phyloP scores from a whole-genome alignment of 1,140 invertebrate species.

The Hermatobates lingyangjiaoensis region DNA sequence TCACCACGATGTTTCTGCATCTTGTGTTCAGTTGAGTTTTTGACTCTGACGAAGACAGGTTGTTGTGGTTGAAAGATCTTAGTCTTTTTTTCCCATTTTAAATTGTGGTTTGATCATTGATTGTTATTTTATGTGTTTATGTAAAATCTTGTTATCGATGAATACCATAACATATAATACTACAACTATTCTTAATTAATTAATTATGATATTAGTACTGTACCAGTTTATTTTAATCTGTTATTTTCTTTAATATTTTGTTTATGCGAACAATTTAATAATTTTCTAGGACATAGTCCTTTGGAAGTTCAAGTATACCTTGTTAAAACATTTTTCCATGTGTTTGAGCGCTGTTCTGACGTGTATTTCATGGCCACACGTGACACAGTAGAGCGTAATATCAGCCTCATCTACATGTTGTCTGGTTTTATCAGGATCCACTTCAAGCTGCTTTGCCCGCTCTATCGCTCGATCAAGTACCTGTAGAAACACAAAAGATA shows the following conservation, averaged over 20 bases:
- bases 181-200: no score
- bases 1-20: no score
- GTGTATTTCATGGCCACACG: constrained; percentile 86
- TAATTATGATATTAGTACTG: neutral
- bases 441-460: constrained; percentile 37
- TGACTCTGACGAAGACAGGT: no score
- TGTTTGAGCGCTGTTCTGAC: constrained; percentile 75
- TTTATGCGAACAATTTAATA: neutral
- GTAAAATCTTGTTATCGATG: no score
- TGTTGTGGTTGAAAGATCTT: no score
- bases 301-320: constrained; percentile 31
- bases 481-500: constrained; percentile 15
- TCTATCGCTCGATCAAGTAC: constrained; percentile 55
- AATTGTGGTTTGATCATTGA: no score
- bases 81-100: no score
- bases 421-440: constrained; percentile 38
- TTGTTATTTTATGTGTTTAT: no score
- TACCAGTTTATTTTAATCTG: neutral
- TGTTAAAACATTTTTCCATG: constrained; percentile 90
- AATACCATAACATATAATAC: no score
- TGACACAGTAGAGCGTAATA: constrained; percentile 85
- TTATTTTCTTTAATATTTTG: neutral
- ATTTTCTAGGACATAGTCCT: neutral
- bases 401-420: constrained; percentile 53
- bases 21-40: no score